Percentiles rank a stretch among this genome's conserved stretches.
phyloP scores from a whole-genome alignment of 2,888 invertebrate species.

The Allygus modestus region DNA sequence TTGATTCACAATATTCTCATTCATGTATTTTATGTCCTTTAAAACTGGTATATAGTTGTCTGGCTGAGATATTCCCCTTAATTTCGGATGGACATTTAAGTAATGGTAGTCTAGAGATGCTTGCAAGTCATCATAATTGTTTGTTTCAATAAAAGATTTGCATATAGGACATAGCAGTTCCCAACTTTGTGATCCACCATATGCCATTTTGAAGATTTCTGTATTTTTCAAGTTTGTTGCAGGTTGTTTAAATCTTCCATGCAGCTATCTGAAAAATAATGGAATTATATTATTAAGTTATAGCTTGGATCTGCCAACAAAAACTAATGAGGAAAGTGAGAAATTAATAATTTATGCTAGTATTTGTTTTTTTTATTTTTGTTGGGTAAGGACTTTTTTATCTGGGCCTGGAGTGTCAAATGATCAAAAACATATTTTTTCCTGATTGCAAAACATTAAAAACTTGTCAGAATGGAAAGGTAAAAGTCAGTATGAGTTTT shows the following conservation, averaged over 20 bases:
- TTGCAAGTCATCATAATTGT: neutral
- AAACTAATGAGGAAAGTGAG: too few species aligned
- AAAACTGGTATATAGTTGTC: neutral
- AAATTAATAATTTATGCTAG: too few species aligned
- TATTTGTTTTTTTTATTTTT: too few species aligned
- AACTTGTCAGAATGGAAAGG: too few species aligned
- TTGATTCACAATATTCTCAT: neutral
- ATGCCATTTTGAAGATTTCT: neutral
- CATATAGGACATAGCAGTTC: constrained; percentile 18
- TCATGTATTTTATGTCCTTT: neutral
- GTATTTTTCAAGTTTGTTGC: neutral
- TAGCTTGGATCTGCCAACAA: too few species aligned
- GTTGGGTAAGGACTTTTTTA: too few species aligned
- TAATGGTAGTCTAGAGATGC: neutral
- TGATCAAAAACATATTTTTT: too few species aligned
- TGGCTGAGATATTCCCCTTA: neutral
- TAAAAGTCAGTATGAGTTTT: too few species aligned
- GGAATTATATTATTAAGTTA: neutral
- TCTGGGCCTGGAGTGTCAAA: too few species aligned
- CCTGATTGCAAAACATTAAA: too few species aligned
- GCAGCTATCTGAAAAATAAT: constrained; percentile 5
- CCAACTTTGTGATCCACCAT: neutral
- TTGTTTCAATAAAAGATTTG: constrained; percentile 1
- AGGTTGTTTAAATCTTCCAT: neutral
- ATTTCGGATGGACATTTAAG: neutral